phyloP scores from a whole-genome alignment of 2,797 vertebrate species.

The Knipowitschia caucasica region DNA sequence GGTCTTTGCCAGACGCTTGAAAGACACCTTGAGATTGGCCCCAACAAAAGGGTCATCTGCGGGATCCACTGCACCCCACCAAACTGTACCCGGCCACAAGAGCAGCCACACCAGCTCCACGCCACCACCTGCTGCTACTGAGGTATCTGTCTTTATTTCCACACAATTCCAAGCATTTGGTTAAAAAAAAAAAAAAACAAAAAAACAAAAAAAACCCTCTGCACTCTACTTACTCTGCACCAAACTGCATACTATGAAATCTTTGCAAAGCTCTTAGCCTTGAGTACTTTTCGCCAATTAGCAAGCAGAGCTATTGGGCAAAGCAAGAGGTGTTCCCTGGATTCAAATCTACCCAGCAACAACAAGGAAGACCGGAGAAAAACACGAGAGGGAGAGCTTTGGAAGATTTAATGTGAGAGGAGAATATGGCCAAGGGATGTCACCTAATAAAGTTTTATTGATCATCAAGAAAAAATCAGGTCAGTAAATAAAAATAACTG shows the following conservation, averaged over 20 bases:
- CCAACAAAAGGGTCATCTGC: constrained; percentile 59
- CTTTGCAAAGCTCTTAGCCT: background rate
- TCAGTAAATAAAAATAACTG: no score
- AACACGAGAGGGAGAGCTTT: background rate
- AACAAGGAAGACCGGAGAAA: constrained; percentile 26
- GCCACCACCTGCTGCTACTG: constrained; percentile 43
- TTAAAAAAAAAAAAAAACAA: background rate
- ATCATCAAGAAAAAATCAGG: no score
- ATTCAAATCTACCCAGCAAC: constrained; percentile 65
- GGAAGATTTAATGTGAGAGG: constrained; percentile 44
- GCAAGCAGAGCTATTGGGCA: constrained; percentile 25
- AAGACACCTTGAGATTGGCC: constrained; percentile 65
- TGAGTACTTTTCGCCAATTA: constrained; percentile 28
- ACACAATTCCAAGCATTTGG: background rate
- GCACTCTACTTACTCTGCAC: no score
- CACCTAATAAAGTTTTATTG: no score
- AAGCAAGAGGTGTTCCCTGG: constrained; percentile 27
- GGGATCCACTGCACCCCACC: constrained; percentile 43
- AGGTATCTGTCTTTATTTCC: constrained; percentile 9
- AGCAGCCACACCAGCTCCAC: constrained; percentile 31
- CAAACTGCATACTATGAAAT: background rate
- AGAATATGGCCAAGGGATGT: constrained; percentile 54
- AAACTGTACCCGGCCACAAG: constrained; percentile 19
- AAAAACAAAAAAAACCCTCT: no score
- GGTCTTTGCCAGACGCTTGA: constrained; percentile 61